These are phyloP conservation scores for Hetaerina titia DNA, from an alignment of 2,888 invertebrate genomes.

Conservation along the genomic window DNA sequence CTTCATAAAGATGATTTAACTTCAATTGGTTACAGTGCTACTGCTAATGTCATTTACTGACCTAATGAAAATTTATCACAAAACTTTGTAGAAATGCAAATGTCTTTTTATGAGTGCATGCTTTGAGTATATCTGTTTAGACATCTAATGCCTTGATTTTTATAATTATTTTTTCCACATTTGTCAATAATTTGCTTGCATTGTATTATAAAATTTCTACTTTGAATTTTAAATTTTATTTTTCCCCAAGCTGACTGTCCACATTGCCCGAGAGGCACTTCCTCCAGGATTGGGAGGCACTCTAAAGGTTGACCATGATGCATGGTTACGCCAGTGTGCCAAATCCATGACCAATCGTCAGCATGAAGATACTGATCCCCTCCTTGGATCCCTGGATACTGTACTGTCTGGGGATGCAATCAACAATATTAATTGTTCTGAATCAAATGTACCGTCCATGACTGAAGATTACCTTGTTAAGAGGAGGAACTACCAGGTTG, in stretches of 20 bases:
- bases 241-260: slow-evolving; percentile 83
- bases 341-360: slow-evolving; percentile 91
- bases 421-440: neutral
- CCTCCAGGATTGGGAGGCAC: slow-evolving; percentile 94
- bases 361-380: slow-evolving; percentile 79
- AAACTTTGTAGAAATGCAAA: too few species aligned
- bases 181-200: neutral
- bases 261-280: slow-evolving; percentile 93
- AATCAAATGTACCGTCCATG: slow-evolving; percentile 42
- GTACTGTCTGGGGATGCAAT: slow-evolving; percentile 38
- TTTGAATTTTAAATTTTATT: neutral
- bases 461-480: slow-evolving; percentile 75
- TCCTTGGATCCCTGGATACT: slow-evolving; percentile 73
- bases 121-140: neutral
- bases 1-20: too few species aligned
- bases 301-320: slow-evolving; percentile 91
- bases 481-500: slow-evolving; percentile 76
- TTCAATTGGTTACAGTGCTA: too few species aligned
- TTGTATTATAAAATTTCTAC: neutral
- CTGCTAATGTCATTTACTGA: too few species aligned
- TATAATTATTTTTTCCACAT: neutral
- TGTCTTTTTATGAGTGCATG: neutral
- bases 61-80: too few species aligned
- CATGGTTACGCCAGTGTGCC: slow-evolving; percentile 89
- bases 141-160: neutral